These are phyloP conservation scores for Gavia stellata DNA, from an alignment of 2,113 vertebrate species.

Conservation along the genomic window DNA sequence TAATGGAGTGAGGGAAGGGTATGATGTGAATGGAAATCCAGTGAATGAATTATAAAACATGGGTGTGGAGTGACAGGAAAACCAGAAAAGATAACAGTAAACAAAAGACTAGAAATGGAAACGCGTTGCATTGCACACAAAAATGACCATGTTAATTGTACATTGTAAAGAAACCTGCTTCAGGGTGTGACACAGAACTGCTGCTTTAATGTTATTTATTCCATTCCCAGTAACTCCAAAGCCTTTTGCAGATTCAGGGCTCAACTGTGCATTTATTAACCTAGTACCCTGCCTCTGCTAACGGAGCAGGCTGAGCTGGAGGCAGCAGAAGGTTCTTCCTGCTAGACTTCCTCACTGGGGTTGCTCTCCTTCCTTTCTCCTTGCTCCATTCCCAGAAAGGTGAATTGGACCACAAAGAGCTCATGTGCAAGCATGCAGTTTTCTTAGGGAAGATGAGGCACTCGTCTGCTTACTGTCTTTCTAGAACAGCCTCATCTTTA, in stretches of 20 bases:
- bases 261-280: fast-evolving
- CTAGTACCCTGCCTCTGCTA: not conserved
- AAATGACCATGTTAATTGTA: not conserved
- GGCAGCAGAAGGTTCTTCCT: not conserved
- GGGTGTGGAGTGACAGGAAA: not conserved
- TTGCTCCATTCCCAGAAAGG: not conserved
- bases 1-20: not conserved
- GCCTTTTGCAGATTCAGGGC: not conserved
- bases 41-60: not conserved
- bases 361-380: not conserved
- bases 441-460: not conserved
- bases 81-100: not conserved
- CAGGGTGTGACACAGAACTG: not conserved
- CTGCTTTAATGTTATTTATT: not conserved
- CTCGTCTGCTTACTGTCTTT: not conserved
- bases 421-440: not conserved
- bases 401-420: not conserved
- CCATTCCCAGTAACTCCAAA: not conserved
- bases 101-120: not conserved
- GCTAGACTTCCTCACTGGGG: not conserved
- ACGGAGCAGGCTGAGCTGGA: not conserved
- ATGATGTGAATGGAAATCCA: not conserved
- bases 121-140: not conserved
- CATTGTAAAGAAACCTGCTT: not conserved
- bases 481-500: not conserved